Conservation (phyloP, 2,113 vertebrate species). For the Anolis carolinensis region DNA sequence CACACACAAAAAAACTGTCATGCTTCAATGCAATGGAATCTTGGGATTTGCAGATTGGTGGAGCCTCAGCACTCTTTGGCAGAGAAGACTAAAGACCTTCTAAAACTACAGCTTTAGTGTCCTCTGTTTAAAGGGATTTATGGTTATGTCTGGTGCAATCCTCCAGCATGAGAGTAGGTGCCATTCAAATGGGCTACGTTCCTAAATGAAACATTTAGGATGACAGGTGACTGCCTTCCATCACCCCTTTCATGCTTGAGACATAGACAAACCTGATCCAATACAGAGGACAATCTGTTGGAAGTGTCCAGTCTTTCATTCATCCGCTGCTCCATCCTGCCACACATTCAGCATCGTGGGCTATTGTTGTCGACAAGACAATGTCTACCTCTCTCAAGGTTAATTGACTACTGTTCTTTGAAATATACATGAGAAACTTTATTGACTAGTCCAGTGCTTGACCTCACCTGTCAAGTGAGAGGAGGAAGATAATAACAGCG, state of each 20-base stretch:
- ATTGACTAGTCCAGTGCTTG: conserved; percentile 63
- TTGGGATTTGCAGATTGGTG: too few species aligned
- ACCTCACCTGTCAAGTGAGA: conserved; percentile 68
- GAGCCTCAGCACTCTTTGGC: too few species aligned
- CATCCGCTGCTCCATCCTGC: background rate
- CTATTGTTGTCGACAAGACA: conserved; percentile 64
- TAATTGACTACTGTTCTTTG: conserved; percentile 75
- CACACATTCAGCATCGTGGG: conserved; percentile 35
- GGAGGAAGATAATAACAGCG: conserved; percentile 35
- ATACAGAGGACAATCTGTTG: background rate
- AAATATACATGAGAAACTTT: conserved; percentile 72
- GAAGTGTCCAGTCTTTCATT: background rate
- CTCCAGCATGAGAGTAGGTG: background rate
- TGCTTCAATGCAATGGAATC: too few species aligned
- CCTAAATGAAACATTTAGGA: background rate
- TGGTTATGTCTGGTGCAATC: background rate
- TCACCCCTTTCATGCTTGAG: background rate
- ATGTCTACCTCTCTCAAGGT: conserved; percentile 69
- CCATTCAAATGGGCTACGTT: background rate
- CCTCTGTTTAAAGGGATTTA: background rate
- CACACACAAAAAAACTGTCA: too few species aligned
- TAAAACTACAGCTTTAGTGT: too few species aligned
- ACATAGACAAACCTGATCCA: background rate
- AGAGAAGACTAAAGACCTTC: too few species aligned
- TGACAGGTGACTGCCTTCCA: background rate